These are phyloP conservation scores for Ischnura elegans DNA, from an alignment of 2,888 invertebrate genomes.

Conservation along the genomic window DNA sequence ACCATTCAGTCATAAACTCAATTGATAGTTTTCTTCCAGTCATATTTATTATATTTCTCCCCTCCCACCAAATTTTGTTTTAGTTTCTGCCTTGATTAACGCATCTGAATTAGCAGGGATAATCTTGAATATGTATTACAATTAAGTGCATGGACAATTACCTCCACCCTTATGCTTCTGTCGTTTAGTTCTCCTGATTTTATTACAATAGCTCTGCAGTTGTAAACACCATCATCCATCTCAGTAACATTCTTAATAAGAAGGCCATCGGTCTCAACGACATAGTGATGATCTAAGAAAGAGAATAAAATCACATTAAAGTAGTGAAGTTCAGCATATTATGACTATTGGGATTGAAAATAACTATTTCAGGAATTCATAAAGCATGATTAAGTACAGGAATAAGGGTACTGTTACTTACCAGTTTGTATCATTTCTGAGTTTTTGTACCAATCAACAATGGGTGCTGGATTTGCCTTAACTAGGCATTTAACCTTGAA, in stretches of 20 bases:
- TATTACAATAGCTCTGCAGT: conserved; percentile 91
- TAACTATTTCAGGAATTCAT: no score
- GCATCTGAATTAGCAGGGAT: no score
- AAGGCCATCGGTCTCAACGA: conserved; percentile 87
- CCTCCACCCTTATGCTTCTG: conserved; percentile 89
- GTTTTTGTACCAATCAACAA: conserved; percentile 92
- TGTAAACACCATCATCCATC: conserved; percentile 92
- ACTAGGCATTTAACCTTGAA: conserved; percentile 91
- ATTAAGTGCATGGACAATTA: conserved; percentile 76
- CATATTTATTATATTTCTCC: no score
- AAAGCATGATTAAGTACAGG: no score
- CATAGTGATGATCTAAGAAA: conserved; percentile 82
- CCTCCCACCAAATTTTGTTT: no score
- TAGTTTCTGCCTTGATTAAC: no score
- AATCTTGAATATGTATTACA: no score
- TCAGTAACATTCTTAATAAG: conserved; percentile 88
- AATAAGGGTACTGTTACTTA: conserved; percentile 69
- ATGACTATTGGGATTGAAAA: no score
- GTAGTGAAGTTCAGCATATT: background rate
- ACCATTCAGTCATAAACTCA: no score
- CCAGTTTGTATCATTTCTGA: conserved; percentile 84
- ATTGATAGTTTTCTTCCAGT: no score
- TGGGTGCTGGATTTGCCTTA: conserved; percentile 90
- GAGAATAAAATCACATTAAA: background rate
- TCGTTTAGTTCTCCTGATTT: conserved; percentile 89